Evolutionary conservation across 2,888 invertebrate genomes (phyloP).

Genomic region (Drosophila sordidapex): DNA sequence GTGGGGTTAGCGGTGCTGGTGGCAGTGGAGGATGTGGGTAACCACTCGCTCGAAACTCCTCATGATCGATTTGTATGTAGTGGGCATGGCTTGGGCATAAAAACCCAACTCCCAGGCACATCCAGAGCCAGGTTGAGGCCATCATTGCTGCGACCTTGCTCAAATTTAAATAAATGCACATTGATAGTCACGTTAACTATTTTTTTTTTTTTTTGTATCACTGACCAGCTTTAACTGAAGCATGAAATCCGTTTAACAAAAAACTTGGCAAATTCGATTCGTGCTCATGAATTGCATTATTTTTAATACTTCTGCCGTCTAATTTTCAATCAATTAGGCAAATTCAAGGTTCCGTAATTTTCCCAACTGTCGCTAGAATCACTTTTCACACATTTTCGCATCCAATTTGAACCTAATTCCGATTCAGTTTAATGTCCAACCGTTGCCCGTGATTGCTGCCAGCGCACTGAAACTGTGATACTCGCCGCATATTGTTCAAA

Average conservation of each 20-base stretch:
- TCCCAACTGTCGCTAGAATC: constrained; percentile 49
- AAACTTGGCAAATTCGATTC: constrained; percentile 50
- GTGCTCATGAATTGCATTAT: constrained; percentile 70
- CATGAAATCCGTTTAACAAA: constrained; percentile 63
- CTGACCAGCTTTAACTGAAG: constrained; percentile 45
- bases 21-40: constrained; percentile 68
- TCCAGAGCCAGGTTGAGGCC: constrained; percentile 28
- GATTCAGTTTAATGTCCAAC: constrained; percentile 35
- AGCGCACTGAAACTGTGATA: constrained; percentile 52
- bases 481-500: constrained; percentile 37
- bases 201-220: constrained; percentile 28
- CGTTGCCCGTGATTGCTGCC: constrained; percentile 64
- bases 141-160: constrained; percentile 57
- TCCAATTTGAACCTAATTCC: constrained; percentile 7
- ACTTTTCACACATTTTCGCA: constrained; percentile 48
- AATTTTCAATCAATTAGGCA: constrained; percentile 60
- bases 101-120: constrained; percentile 17
- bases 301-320: constrained; percentile 23
- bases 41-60: constrained; percentile 74
- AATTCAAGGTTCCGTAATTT: constrained; percentile 65
- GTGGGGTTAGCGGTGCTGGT: constrained; percentile 55
- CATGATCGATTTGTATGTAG: constrained; percentile 80
- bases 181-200: constrained; percentile 58
- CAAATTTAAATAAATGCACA: constrained; percentile 65
- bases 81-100: constrained; percentile 57